These are phyloP conservation scores for Nannospalax galili DNA, from an alignment of 2,113 vertebrate species.

Conservation along the genomic window DNA sequence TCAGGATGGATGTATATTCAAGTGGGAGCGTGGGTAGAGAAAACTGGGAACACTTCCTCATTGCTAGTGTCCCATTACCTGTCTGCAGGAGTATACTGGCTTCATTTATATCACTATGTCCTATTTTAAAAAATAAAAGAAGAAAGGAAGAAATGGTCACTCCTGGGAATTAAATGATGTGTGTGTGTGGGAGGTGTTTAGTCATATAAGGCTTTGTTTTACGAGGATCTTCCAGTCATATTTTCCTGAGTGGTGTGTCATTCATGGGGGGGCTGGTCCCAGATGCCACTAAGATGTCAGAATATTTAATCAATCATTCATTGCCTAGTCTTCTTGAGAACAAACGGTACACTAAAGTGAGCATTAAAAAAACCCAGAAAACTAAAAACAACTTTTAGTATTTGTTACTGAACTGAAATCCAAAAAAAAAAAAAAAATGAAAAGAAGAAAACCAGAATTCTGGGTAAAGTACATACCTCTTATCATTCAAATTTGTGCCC, in stretches of 20 bases:
- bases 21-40: slow-evolving; percentile 2
- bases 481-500: background rate
- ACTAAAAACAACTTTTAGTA: background rate
- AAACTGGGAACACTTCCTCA: slow-evolving; percentile 53
- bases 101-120: background rate
- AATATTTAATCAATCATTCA: background rate
- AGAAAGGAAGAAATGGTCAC: slow-evolving; percentile 41
- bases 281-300: background rate
- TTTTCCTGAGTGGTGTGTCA: slow-evolving; percentile 34
- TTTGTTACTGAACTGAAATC: slow-evolving; percentile 36
- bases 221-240: slow-evolving; percentile 38
- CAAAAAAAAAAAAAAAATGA: slow-evolving; percentile 33
- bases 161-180: slow-evolving; percentile 32
- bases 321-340: slow-evolving; percentile 25
- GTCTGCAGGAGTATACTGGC: slow-evolving; percentile 17
- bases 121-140: slow-evolving; percentile 25
- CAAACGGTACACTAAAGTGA: slow-evolving; percentile 16
- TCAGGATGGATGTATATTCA: slow-evolving; percentile 43
- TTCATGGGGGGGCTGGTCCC: background rate
- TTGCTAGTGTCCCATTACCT: slow-evolving; percentile 53
- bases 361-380: background rate
- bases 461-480: background rate
- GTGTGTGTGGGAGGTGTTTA: background rate
- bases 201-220: slow-evolving; percentile 20
- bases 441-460: slow-evolving; percentile 15